Conservation (phyloP, 2,797 vertebrate genomes). For the Vipera ursinii region DNA sequence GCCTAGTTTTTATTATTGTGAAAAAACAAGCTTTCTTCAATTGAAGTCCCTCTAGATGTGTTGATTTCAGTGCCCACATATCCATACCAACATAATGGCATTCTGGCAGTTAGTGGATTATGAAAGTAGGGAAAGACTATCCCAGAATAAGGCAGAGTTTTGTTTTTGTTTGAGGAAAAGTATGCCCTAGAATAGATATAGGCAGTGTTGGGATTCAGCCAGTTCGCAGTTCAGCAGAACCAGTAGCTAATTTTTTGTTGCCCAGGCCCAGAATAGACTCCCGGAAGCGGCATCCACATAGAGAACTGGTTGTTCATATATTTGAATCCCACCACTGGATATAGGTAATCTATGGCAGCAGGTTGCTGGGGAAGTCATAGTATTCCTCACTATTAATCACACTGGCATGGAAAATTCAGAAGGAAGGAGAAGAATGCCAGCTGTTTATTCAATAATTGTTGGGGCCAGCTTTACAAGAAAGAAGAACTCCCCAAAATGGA, state of each 20-base stretch:
- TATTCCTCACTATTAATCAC: background rate
- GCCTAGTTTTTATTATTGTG: background rate
- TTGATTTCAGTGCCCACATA: background rate
- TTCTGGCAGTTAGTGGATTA: background rate
- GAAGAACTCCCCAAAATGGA: background rate
- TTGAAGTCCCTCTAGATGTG: background rate
- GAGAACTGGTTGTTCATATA: no score
- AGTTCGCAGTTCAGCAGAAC: no score
- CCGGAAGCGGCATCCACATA: no score
- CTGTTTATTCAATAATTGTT: background rate
- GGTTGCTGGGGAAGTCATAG: background rate
- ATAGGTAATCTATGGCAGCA: background rate
- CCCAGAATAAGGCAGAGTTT: background rate
- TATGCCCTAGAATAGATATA: background rate
- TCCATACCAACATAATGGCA: background rate
- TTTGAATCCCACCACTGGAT: no score
- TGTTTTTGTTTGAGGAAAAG: background rate
- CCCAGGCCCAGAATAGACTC: no score
- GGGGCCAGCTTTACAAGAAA: background rate
- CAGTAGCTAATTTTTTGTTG: no score
- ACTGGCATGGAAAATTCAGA: background rate
- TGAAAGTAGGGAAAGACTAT: background rate
- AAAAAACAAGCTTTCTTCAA: background rate
- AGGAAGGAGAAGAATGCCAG: background rate
- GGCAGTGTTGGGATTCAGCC: no score